Base-by-base conservation (phyloP, 2,113 vertebrate genomes). In the Hemiscyllium ocellatum region DNA sequence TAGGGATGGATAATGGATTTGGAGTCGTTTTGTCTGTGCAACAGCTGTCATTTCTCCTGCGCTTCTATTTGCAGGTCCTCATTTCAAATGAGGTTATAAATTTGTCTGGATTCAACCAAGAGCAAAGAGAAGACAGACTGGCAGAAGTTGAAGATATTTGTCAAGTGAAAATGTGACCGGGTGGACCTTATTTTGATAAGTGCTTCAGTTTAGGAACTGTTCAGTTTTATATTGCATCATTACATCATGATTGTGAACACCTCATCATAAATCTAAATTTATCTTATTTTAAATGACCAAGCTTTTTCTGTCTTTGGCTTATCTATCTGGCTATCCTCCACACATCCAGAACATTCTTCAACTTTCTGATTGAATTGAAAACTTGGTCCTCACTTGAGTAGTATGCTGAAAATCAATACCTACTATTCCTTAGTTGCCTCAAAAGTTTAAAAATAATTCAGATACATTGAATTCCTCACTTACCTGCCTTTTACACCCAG, bases 131-230 rank as follows among this genome's bases (percentile, higher is more conserved):
- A 98, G 97, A 99, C 98, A 20, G 99, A 99, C 97, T 99, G 99
- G 99, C 99, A 99, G 97, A 99, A 99, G 97, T 99, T 99, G 98
- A 98, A 99, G 96, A 99, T 99, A 97, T 99, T 99, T 96, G 99
- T 99, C 96, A 98, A 98, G 96, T 99, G 99, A 97, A 99, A 99
- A 96, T 98, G 98, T 95, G 99, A 99, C 97, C 96, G 98, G 97
- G 99, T 99, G 20, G 99, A 99, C 97, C 98, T 99, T 96, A 99
- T 99, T 96, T 97, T 99, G 98, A 99, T 99, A 96, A 98, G 97
- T 97, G 94, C 56, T 0, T 96, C 78, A 96, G 94, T 96, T 96
- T 96, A 33, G 29, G 42, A 5, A 61, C 56, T 1, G 94, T 95
- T n/a, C 69, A 78, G 47, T 85, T 85, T 95, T 85, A 80, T 37